These are phyloP conservation scores for Threskiornis aethiopicus DNA, from an alignment of 2,797 vertebrate species.

Conservation along the genomic window DNA sequence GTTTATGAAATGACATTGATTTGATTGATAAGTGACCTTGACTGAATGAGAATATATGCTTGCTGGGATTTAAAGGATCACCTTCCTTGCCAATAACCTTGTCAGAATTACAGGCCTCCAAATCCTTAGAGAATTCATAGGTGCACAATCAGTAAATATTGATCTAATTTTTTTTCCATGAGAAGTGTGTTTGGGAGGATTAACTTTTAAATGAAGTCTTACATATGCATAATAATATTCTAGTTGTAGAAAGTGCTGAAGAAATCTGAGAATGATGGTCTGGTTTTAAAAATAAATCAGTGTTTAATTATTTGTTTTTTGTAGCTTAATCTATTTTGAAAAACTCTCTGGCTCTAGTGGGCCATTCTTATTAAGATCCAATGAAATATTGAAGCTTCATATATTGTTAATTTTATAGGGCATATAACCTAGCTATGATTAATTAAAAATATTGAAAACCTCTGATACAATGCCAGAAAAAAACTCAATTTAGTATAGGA, in stretches of 20 bases:
- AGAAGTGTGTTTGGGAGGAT: neutral
- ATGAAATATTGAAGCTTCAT: slow-evolving; percentile 1
- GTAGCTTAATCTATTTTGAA: neutral
- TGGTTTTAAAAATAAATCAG: neutral
- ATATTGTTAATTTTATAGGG: neutral
- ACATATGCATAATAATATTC: neutral
- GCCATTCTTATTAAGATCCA: neutral
- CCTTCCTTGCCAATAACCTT: slow-evolving; percentile 9
- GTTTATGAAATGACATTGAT: slow-evolving; percentile 64
- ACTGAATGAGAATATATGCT: slow-evolving; percentile 2
- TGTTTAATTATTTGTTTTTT: neutral
- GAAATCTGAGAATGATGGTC: neutral
- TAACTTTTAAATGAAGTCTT: neutral
- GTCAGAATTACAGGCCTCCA: neutral
- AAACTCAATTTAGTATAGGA: neutral
- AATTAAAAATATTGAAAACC: neutral
- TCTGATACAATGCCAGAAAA: neutral
- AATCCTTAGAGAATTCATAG: neutral
- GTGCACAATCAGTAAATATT: neutral
- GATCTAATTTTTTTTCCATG: neutral
- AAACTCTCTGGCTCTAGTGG: neutral
- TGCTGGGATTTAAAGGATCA: slow-evolving; percentile 37
- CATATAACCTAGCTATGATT: neutral
- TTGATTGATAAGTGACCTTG: slow-evolving; percentile 73
- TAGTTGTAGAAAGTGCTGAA: neutral